phyloP scores from a whole-genome alignment of 1,140 invertebrate species.

The Diorhabda sublineata region DNA sequence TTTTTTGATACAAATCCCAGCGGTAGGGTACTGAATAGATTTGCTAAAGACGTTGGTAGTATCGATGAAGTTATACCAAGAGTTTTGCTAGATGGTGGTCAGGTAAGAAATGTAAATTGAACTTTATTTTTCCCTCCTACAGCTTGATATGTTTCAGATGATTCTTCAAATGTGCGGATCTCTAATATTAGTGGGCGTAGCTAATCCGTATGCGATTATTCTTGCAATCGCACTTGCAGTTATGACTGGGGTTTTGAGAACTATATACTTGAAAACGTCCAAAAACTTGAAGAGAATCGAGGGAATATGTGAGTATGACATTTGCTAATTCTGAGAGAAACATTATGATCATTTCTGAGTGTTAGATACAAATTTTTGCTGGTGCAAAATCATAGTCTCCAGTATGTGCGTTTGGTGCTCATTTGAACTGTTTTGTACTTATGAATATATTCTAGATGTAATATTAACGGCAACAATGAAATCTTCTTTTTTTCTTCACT shows the following conservation, averaged over 20 bases:
- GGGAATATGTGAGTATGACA: slow-evolving; percentile 53
- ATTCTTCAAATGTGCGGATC: slow-evolving; percentile 38
- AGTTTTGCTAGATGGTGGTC: slow-evolving; percentile 60
- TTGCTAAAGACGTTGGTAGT: slow-evolving; percentile 50
- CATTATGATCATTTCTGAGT: not conserved
- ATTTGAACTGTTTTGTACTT: not conserved
- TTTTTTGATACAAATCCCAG: slow-evolving; percentile 82
- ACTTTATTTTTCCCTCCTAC: not conserved
- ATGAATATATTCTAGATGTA: not conserved
- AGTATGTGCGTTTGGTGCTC: not conserved
- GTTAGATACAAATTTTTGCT: not conserved
- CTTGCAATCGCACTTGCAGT: slow-evolving; percentile 57
- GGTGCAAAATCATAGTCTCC: not conserved
- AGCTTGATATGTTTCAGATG: slow-evolving; percentile 11
- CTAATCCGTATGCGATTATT: slow-evolving; percentile 60
- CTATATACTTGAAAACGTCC: slow-evolving; percentile 60
- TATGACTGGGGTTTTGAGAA: slow-evolving; percentile 54
- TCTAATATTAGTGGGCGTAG: slow-evolving; percentile 55
- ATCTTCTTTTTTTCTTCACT: too few relatives aligned
- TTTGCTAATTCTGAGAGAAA: not conserved
- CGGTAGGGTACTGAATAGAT: slow-evolving; percentile 47
- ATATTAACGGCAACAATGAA: not conserved
- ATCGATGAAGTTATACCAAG: slow-evolving; percentile 63
- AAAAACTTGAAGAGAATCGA: slow-evolving; percentile 64
- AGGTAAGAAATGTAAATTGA: slow-evolving; percentile 36